Conservation (phyloP, 2,797 vertebrate genomes). For the Gouania willdenowi region DNA sequence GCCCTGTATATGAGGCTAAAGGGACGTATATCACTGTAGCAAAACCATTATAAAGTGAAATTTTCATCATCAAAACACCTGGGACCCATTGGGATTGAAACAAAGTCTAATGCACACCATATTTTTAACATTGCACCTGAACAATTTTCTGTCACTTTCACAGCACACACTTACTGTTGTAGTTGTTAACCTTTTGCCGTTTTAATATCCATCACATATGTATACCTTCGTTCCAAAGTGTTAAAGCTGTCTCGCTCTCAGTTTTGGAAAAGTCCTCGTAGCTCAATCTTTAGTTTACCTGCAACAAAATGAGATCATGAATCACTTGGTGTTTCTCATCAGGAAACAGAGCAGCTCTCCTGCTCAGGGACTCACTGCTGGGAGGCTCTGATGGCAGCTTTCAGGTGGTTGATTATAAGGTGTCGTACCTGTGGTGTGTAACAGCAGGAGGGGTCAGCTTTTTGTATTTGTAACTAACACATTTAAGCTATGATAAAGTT, state of each 20-base stretch:
- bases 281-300: background rate
- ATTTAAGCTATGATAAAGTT: constrained; percentile 2
- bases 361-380: constrained; percentile 16
- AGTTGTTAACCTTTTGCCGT: too few species aligned
- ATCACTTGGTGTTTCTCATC: background rate
- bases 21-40: too few species aligned
- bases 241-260: background rate
- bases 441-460: constrained; percentile 1
- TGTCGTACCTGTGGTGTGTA: constrained; percentile 28
- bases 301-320: background rate
- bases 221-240: too few species aligned
- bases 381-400: constrained; percentile 26
- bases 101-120: too few species aligned
- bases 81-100: too few species aligned
- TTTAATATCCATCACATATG: too few species aligned
- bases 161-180: too few species aligned
- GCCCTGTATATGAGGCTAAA: too few species aligned
- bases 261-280: background rate
- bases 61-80: too few species aligned
- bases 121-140: too few species aligned
- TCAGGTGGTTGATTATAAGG: constrained; percentile 27
- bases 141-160: too few species aligned
- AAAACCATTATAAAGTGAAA: too few species aligned
- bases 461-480: constrained; percentile 1
- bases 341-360: constrained; percentile 6